These are phyloP conservation scores for Drosophila birchii DNA, from an alignment of 2,888 invertebrate genomes.

Conservation along the genomic window DNA sequence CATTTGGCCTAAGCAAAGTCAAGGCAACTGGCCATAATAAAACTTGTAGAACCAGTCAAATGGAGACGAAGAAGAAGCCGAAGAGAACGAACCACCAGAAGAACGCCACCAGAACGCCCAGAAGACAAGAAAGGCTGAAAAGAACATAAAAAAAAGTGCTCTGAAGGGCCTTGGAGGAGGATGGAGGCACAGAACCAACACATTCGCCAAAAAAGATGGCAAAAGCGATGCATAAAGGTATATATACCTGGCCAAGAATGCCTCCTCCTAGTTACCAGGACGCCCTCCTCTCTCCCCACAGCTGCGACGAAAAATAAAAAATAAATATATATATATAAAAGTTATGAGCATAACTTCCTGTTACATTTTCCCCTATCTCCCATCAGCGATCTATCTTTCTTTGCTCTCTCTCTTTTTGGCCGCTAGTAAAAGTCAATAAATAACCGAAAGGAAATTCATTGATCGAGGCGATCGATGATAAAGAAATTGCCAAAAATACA, in stretches of 20 bases:
- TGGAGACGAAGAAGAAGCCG: slow-evolving; percentile 16
- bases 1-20: slow-evolving; percentile 76
- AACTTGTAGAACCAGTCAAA: slow-evolving; percentile 55
- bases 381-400: slow-evolving; percentile 29
- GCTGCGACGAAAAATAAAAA: background rate
- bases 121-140: slow-evolving; percentile 6
- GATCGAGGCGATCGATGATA: slow-evolving; percentile 69
- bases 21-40: slow-evolving; percentile 55
- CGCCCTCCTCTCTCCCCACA: slow-evolving; percentile 4
- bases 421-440: slow-evolving; percentile 76
- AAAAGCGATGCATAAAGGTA: slow-evolving; percentile 11
- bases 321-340: slow-evolving; percentile 3
- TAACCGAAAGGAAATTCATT: slow-evolving; percentile 71
- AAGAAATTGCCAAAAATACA: slow-evolving; percentile 43
- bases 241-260: slow-evolving; percentile 12
- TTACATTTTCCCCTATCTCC: slow-evolving; percentile 34
- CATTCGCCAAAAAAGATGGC: slow-evolving; percentile 8
- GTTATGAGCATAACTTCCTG: slow-evolving; percentile 45
- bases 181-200: slow-evolving; percentile 21
- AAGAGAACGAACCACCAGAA: slow-evolving; percentile 36
- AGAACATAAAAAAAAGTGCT: slow-evolving; percentile 8
- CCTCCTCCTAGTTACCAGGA: slow-evolving; percentile 10
- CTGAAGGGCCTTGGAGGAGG: slow-evolving; percentile 45
- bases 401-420: slow-evolving; percentile 16
- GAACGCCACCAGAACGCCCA: slow-evolving; percentile 20